A percentile compares a stretch with the other conserved stretches of the same genome.
phyloP scores from a whole-genome alignment of 2,888 invertebrate genomes.

The Thera britannica region DNA sequence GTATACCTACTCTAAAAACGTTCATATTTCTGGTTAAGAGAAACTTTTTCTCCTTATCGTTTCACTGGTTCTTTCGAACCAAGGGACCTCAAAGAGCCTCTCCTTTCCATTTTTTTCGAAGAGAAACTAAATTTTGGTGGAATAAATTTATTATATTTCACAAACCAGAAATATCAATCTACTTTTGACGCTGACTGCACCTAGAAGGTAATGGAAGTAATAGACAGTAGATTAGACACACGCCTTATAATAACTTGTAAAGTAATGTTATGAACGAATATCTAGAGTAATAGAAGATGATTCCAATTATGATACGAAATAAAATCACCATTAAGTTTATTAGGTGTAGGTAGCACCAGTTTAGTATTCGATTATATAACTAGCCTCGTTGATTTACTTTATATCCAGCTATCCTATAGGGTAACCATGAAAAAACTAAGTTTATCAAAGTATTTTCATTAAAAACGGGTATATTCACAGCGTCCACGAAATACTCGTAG shows the following conservation, averaged over 20 bases:
- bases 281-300: constrained; percentile 31
- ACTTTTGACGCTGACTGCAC: neutral
- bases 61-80: no score
- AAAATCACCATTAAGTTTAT: constrained; percentile 30
- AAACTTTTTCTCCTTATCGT: no score
- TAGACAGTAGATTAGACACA: constrained; percentile 7
- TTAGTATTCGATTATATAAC: constrained; percentile 18
- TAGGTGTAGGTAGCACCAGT: constrained; percentile 14
- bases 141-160: no score
- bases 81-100: no score
- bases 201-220: neutral
- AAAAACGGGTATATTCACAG: no score
- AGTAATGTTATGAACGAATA: constrained; percentile 23
- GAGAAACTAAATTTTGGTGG: no score
- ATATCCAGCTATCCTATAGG: constrained; percentile 1
- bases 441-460: no score
- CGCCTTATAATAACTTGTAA: constrained; percentile 24
- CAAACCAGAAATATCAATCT: no score
- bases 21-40: no score
- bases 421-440: neutral
- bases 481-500: no score
- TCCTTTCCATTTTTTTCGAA: no score
- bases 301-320: constrained; percentile 37
- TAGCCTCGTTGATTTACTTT: constrained; percentile 16
- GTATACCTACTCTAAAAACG: no score